These are phyloP conservation scores for Drosophila suzukii DNA, from an alignment of 1,140 invertebrate species.

Conservation along the genomic window DNA sequence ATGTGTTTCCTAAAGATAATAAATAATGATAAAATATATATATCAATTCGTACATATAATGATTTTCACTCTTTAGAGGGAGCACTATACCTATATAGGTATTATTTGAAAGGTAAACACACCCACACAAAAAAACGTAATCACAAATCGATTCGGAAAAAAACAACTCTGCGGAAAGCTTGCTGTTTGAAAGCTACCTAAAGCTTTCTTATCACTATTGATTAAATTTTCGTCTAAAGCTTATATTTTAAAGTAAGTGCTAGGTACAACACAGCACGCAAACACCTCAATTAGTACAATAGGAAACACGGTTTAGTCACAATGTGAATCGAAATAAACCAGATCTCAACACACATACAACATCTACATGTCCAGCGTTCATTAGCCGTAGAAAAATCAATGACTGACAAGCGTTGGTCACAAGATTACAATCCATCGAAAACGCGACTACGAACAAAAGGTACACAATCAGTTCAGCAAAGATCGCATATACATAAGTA, in stretches of 20 bases:
- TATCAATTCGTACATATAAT: too few relatives aligned
- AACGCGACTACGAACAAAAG: slow-evolving; percentile 24
- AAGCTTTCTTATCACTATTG: slow-evolving; percentile 52
- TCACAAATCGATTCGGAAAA: slow-evolving; percentile 25
- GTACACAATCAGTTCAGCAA: slow-evolving; percentile 28
- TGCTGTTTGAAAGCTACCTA: slow-evolving; percentile 7
- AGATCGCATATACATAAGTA: neutral
- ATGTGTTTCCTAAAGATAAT: too few relatives aligned
- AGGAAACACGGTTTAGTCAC: slow-evolving; percentile 19
- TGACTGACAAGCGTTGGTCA: slow-evolving; percentile 36
- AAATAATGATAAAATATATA: too few relatives aligned
- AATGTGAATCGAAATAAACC: slow-evolving; percentile 39
- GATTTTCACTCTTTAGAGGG: neutral
- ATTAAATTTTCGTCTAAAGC: slow-evolving; percentile 45
- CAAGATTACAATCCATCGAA: slow-evolving; percentile 44
- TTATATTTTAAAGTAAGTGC: slow-evolving; percentile 25
- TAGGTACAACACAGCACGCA: slow-evolving; percentile 39
- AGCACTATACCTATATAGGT: neutral
- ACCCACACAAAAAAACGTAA: neutral
- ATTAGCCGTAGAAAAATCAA: slow-evolving; percentile 32
- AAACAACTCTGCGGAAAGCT: slow-evolving; percentile 44
- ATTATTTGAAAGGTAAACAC: neutral
- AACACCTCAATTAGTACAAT: slow-evolving; percentile 30
- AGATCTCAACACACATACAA: slow-evolving; percentile 25
- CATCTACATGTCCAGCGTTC: slow-evolving; percentile 11